These are phyloP conservation scores for Megatriorchis doriae DNA, from an alignment of 2,113 vertebrate genomes.

Conservation along the genomic window DNA sequence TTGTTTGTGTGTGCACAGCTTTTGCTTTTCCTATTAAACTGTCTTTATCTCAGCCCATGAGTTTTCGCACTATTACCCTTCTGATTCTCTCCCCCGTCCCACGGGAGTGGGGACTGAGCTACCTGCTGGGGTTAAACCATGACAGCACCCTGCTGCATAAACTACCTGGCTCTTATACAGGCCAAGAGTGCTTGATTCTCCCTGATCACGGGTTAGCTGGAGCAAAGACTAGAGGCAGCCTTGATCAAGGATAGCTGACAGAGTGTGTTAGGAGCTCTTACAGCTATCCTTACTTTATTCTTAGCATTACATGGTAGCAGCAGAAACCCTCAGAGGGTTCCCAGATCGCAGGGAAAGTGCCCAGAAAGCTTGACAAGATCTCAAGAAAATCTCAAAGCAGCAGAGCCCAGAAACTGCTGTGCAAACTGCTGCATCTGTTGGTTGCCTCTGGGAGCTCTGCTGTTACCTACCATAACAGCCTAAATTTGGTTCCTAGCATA, in stretches of 20 bases:
- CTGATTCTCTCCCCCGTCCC: neutral
- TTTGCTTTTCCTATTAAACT: neutral
- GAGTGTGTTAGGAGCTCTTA: neutral
- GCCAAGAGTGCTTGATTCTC: neutral
- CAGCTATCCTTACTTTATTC: neutral
- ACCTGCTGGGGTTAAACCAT: neutral
- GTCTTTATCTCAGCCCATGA: neutral
- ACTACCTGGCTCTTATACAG: neutral
- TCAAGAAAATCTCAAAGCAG: neutral
- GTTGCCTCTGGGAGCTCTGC: neutral
- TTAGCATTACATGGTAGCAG: neutral
- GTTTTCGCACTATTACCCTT: neutral
- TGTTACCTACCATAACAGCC: neutral
- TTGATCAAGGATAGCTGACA: neutral
- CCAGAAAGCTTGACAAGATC: neutral
- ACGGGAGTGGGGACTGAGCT: neutral
- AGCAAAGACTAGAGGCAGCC: neutral
- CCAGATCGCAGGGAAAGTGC: neutral
- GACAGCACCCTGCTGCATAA: neutral
- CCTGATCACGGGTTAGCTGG: neutral
- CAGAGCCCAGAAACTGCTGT: neutral
- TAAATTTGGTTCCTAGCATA: neutral
- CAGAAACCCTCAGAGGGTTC: neutral
- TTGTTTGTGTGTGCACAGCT: accelerated
- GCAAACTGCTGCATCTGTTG: neutral